Evolutionary conservation across 2,888 invertebrate genomes (phyloP).

Genomic region (Pardosa pseudoannulata): DNA sequence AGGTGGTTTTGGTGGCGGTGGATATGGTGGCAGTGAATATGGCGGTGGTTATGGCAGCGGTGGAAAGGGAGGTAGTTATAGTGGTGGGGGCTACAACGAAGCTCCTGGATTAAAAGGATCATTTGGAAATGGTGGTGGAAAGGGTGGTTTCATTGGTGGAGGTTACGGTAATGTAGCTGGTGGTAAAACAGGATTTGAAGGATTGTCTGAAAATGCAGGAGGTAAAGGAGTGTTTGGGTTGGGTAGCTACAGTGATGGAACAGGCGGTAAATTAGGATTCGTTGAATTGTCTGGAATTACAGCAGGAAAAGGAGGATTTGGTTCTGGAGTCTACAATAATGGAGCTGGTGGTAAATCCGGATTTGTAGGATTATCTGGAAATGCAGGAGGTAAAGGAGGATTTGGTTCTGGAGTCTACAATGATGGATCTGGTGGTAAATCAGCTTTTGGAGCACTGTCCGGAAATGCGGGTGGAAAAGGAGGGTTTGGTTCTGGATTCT

Average conservation of each 20-base stretch:
- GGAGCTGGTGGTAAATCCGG: neutral
- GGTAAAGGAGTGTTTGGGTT: neutral
- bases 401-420: neutral
- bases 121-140: neutral
- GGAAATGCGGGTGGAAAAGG: neutral
- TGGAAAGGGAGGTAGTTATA: neutral
- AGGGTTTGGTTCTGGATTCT: neutral
- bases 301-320: neutral
- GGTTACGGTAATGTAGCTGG: neutral
- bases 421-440: neutral
- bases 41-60: neutral
- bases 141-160: slow-evolving; percentile 1
- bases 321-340: neutral
- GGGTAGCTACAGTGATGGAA: neutral
- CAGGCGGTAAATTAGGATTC: neutral
- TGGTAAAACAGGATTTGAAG: too few relatives aligned
- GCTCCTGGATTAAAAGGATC: too few relatives aligned
- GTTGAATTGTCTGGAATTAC: neutral
- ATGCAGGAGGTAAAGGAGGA: neutral
- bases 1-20: neutral
- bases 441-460: neutral
- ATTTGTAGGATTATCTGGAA: neutral
- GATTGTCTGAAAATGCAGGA: too few relatives aligned
- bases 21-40: neutral
- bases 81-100: too few relatives aligned